Evolutionary conservation across 2,113 vertebrate species (phyloP).

Genomic region (Microtus ochrogaster): DNA sequence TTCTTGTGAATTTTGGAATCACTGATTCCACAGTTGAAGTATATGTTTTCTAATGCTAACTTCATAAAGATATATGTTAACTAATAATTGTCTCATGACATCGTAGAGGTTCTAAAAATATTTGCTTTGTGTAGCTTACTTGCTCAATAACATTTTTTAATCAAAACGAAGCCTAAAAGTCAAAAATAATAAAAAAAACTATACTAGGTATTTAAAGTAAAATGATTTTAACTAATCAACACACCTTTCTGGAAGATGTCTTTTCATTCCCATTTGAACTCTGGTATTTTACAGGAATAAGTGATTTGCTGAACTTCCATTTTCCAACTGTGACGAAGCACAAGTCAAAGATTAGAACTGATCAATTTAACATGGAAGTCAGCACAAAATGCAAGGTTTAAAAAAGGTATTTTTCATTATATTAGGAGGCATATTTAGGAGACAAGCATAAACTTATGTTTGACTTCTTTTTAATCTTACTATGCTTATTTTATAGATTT

Average conservation of each 20-base stretch:
- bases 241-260: background rate
- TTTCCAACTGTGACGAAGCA: conserved; percentile 3
- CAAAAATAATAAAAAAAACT: background rate
- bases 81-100: background rate
- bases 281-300: background rate
- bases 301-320: background rate
- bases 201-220: conserved; percentile 4
- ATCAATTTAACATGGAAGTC: background rate
- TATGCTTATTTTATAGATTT: background rate
- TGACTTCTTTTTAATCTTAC: background rate
- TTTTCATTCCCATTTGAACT: background rate
- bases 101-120: background rate
- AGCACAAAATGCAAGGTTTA: background rate
- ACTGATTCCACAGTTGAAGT: background rate
- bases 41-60: background rate
- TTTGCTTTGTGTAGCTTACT: background rate
- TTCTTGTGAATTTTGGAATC: background rate
- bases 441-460: background rate
- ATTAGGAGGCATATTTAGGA: background rate
- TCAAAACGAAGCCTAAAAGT: background rate
- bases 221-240: background rate
- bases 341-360: background rate
- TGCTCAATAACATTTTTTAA: background rate
- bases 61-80: background rate
- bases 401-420: background rate